Base-by-base conservation (phyloP, 92 coral and sea anemone species). In the Epizoanthus illoricatus region DNA sequence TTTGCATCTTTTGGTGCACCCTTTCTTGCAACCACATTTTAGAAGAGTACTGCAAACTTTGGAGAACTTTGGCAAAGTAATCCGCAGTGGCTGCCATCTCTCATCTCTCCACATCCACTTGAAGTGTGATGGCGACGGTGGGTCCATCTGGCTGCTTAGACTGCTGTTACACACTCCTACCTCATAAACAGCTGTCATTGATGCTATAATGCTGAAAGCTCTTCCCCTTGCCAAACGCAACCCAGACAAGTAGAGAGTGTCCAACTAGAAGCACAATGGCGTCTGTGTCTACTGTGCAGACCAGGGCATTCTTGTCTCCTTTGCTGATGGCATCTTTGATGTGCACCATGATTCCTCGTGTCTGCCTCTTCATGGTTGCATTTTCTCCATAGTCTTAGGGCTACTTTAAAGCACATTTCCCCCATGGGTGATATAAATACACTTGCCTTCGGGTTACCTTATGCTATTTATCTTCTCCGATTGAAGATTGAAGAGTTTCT, bases 401-500 rank as follows among this genome's bases (percentile, higher is more conserved):
- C 36, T 28, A 2, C 36, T 28, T 2, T 2, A 2, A 28, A 28
- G 36, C 36, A 28, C 36, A 28, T 28, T 28, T 28, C 36, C 36
- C 0, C 36, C 36, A 28, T 28, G 36, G 36, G 36, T 28, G 36
- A 28, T 28, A 28, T 28, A 28, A 28, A 28, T 28, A 28, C 7
- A 10, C 40, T 41, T 67, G 11, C 33, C 71, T 24, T 67, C 71
- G 5, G 45, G 71, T 16, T 18, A 67, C 11, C 71, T 67, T 12
- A 5, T 16, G 71, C 36, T 28, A 28, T 45, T n/a, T 28, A 81
- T 57, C 54, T 76, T 67, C 28, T 55, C 28, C 56, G 86, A 17
- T 19, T 81, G 81, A 39, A 87, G 60, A 20, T 81, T 11, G 23
- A 87, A 87, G 42, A 87, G 80, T 75, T 81, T 80, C 83, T 12